Base-by-base conservation (phyloP, 2,797 vertebrate genomes). In the Melanitta fusca region DNA sequence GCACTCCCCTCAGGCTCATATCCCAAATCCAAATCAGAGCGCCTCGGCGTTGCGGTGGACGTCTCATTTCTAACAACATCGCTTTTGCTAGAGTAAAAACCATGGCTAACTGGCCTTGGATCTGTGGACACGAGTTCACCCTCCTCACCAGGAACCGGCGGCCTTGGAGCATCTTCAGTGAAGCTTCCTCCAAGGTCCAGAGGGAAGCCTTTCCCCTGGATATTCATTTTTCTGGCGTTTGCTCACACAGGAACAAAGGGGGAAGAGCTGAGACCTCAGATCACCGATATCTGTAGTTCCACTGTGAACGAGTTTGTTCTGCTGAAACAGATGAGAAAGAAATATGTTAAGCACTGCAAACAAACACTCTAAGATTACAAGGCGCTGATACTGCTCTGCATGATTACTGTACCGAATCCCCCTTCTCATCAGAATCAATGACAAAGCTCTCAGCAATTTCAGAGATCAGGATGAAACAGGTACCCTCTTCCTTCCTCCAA, bases 1-100 rank as follows among this genome's bases (percentile, higher is more conserved):
- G 99, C 99, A 8, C 99, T 99, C 73, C 99, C 99, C 97, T 99
- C 99, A 0, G 99, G 99, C 96, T 99, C 99, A 1, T 99, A 99
- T 66, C 99, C 99, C 98, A 99, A 97, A 97, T 99, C 99, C 97
- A 99, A 96, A 97, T 99, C 99, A 0, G 99, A 98, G 84, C 99
- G 98, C 91, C 99, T 97, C 0, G 99, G 99, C 0, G 99, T 99
- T 14, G 99, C 99, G 2, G 99, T 99, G 16, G 99, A 98, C 2
- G 98, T 98, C 97, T 99, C 99, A 8, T 98, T 98, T 97, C 99
- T 99, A 85, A 96, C 88, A 93, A 96, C 97, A 11, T 99, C 98
- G 1, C 94, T 98, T 97, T 99, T 99, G 47, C 98, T 81, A 1
- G 98, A 98, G 96, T 98, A 99, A 97, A 98, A 98, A 38, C 97